Conservation (phyloP, 2,113 vertebrate species). For the Copsychus sechellarum region DNA sequence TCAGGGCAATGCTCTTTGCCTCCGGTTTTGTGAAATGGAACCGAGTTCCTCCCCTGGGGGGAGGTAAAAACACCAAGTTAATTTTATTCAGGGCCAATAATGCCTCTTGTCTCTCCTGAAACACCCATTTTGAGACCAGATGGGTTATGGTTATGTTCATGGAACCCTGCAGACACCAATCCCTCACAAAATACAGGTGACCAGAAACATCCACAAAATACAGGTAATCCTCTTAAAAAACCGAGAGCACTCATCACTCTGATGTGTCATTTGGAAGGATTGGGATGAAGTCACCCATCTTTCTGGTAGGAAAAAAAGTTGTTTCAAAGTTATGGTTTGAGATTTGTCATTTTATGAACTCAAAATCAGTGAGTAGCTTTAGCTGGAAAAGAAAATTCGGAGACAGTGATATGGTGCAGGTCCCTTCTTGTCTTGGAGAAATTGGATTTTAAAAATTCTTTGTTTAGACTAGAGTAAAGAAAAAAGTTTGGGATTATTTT, state of each 20-base stretch:
- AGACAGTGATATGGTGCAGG: neutral
- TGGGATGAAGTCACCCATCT: neutral
- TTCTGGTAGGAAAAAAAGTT: neutral
- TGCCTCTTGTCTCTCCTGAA: neutral
- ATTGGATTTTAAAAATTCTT: neutral
- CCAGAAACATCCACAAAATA: neutral
- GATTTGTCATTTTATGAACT: neutral
- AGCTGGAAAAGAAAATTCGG: neutral
- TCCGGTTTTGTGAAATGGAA: neutral
- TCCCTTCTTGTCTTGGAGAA: neutral
- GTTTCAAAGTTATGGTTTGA: neutral
- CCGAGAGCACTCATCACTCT: neutral
- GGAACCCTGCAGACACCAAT: neutral
- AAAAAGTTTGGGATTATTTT: neutral
- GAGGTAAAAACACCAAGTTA: neutral
- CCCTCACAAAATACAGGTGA: neutral
- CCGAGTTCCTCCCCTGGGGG: neutral
- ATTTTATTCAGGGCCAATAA: neutral
- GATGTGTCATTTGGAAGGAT: neutral
- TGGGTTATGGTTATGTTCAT: rapidly evolving
- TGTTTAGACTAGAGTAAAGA: neutral
- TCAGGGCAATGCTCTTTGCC: neutral
- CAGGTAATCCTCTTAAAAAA: neutral
- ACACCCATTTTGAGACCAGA: neutral
- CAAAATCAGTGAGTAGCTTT: neutral